Conservation (phyloP, 2,113 vertebrate species). For the Thryonomys swinderianus region DNA sequence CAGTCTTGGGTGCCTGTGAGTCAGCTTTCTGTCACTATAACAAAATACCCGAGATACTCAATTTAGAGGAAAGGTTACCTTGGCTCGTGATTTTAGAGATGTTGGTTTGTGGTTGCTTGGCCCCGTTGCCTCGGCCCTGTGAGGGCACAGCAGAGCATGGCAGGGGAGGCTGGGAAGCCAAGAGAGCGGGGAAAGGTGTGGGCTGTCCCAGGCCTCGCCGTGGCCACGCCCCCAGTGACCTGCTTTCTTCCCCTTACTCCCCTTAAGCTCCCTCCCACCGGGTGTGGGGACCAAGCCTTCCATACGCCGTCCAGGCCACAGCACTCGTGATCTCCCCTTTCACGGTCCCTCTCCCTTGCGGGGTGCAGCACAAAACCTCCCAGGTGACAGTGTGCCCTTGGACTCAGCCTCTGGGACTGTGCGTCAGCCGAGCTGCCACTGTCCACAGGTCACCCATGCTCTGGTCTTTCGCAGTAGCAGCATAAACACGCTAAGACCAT, state of each 20-base stretch:
- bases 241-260: not conserved
- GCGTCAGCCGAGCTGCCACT: not conserved
- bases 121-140: not conserved
- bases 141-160: not conserved
- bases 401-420: not conserved
- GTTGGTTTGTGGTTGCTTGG: too few relatives aligned
- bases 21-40: not conserved
- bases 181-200: not conserved
- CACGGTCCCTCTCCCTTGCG: too few relatives aligned
- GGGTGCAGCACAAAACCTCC: not conserved
- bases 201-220: not conserved
- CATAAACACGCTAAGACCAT: not conserved
- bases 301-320: not conserved
- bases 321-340: too few relatives aligned
- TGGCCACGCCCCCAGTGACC: not conserved
- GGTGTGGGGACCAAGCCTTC: not conserved
- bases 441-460: not conserved
- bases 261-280: too few relatives aligned
- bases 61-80: not conserved
- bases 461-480: not conserved
- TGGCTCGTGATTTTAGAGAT: not conserved
- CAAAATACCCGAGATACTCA: not conserved
- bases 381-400: not conserved
- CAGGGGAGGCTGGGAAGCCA: not conserved
- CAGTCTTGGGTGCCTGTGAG: not conserved